Evolutionary conservation across 2,113 vertebrate genomes (phyloP).

Genomic region (Callopanchax toddi): DNA sequence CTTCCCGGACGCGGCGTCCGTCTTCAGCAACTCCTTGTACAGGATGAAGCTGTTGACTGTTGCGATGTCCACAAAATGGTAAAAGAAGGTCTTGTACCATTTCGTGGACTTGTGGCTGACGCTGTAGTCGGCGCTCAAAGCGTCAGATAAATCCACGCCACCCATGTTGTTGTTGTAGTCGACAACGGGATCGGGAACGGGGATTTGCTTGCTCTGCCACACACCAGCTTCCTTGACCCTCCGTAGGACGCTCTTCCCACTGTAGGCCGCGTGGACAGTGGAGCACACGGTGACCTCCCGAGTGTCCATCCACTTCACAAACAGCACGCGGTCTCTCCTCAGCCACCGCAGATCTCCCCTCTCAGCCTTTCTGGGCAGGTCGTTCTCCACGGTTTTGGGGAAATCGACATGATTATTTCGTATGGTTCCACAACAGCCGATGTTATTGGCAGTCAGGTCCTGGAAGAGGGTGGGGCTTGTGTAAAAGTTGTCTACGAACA

Average conservation of each 20-base stretch:
- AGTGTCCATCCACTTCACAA: slow-evolving; percentile 4
- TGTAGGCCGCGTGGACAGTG: background rate
- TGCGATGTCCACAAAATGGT: background rate
- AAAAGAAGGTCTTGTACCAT: too few relatives aligned
- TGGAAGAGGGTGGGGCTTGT: background rate
- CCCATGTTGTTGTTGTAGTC: background rate
- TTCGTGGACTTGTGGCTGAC: background rate
- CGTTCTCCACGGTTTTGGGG: background rate
- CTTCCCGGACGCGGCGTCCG: background rate
- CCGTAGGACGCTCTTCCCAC: too few relatives aligned
- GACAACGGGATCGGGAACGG: background rate
- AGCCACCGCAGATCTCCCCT: too few relatives aligned
- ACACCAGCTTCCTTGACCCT: too few relatives aligned
- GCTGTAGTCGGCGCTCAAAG: background rate
- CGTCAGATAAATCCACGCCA: background rate
- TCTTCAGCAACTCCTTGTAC: background rate
- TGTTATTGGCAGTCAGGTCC: background rate
- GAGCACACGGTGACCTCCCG: background rate
- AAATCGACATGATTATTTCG: background rate
- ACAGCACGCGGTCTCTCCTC: background rate
- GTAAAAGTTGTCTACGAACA: slow-evolving; percentile 7
- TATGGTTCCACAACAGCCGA: slow-evolving; percentile 8
- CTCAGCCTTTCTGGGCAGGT: slow-evolving; percentile 6
- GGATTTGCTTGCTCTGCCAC: background rate
- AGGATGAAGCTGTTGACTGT: background rate